Percentiles rank a stretch among this genome's conserved stretches.
Conservation (phyloP, 2,797 vertebrate species). For the Serranus cabrilla region DNA sequence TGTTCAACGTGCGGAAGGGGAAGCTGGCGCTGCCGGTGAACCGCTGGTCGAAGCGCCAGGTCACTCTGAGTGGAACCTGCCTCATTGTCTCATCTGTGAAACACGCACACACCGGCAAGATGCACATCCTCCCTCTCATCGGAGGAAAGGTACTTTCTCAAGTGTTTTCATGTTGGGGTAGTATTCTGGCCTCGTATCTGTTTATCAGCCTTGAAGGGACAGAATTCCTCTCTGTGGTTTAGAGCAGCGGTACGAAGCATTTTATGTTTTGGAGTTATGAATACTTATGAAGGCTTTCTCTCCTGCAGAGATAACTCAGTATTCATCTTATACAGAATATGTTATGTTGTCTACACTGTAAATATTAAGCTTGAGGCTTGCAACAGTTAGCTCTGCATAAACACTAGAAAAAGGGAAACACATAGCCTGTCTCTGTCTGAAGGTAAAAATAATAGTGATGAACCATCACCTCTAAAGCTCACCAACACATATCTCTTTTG, state of each 20-base stretch:
- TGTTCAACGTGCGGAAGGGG: constrained; percentile 96
- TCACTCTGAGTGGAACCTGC: constrained; percentile 97
- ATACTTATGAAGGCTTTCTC: too few species aligned
- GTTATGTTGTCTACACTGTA: neutral
- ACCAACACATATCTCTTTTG: neutral
- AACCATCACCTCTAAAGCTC: neutral
- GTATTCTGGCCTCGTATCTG: neutral
- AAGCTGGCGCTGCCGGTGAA: constrained; percentile 97
- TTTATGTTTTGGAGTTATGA: too few species aligned
- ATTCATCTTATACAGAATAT: neutral
- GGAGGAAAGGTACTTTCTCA: constrained; percentile 92
- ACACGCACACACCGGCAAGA: constrained; percentile 95
- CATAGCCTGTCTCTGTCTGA: neutral
- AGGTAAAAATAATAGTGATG: neutral
- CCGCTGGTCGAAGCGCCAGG: constrained; percentile 96
- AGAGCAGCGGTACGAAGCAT: neutral
- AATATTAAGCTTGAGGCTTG: neutral
- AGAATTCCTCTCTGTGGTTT: constrained; percentile 6
- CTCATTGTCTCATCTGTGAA: constrained; percentile 98
- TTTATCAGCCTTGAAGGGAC: neutral
- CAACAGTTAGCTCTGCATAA: neutral
- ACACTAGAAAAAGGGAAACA: neutral
- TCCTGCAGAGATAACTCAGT: neutral
- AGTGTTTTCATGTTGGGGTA: neutral
- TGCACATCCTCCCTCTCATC: constrained; percentile 97